phyloP scores from a whole-genome alignment of 2,113 vertebrate genomes.

The Sceloporus undulatus region DNA sequence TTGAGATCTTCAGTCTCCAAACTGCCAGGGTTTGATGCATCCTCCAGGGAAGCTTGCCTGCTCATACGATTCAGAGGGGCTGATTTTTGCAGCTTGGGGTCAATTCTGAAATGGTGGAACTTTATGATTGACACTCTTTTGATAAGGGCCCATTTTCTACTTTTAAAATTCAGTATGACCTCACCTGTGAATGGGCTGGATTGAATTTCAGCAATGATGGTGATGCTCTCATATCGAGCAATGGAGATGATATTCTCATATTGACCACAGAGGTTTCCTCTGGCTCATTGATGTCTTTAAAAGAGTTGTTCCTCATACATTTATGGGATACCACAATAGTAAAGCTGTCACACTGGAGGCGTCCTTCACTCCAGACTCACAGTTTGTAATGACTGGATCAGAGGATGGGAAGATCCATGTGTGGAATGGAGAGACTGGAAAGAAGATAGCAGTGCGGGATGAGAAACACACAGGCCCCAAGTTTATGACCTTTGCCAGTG shows the following conservation, averaged over 20 bases:
- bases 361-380: slow-evolving; percentile 97
- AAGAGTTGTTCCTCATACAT: slow-evolving; percentile 93
- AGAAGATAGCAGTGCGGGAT: slow-evolving; percentile 96
- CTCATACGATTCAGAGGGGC: slow-evolving; percentile 97
- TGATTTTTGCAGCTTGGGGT: slow-evolving; percentile 97
- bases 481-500: slow-evolving; percentile 99
- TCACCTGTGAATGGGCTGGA: slow-evolving; percentile 97
- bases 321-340: slow-evolving; percentile 98
- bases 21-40: slow-evolving; percentile 99
- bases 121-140: slow-evolving; percentile 98
- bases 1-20: slow-evolving; percentile 97
- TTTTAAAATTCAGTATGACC: slow-evolving; percentile 96
- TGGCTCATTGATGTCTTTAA: slow-evolving; percentile 96
- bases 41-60: slow-evolving; percentile 97
- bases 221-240: slow-evolving; percentile 92
- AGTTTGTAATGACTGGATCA: slow-evolving; percentile 98
- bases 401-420: slow-evolving; percentile 99
- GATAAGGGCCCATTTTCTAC: slow-evolving; percentile 99
- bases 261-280: slow-evolving; percentile 95
- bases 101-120: slow-evolving; percentile 99
- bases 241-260: slow-evolving; percentile 83
- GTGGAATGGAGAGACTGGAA: slow-evolving; percentile 97
- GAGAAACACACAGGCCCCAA: slow-evolving; percentile 99
- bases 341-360: slow-evolving; percentile 96
- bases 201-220: slow-evolving; percentile 99